phyloP scores from a whole-genome alignment of 2,113 vertebrate species.

The Equus quagga region DNA sequence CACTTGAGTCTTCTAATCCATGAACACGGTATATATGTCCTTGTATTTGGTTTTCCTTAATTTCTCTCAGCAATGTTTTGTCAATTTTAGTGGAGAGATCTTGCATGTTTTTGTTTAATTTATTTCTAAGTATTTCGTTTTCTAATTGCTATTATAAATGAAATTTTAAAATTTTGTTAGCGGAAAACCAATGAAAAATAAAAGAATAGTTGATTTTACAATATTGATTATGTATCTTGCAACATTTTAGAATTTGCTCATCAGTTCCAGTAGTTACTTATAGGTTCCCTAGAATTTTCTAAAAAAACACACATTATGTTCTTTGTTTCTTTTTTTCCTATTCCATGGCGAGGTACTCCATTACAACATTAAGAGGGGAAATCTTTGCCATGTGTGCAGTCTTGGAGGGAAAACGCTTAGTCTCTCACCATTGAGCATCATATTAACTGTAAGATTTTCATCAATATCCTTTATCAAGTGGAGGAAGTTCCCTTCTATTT shows the following conservation, averaged over 20 bases:
- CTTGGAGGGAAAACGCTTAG: neutral
- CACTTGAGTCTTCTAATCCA: neutral
- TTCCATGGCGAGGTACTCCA: neutral
- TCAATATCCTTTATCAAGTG: neutral
- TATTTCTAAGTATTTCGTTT: neutral
- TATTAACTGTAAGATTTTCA: neutral
- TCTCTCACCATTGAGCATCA: neutral
- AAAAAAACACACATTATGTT: neutral
- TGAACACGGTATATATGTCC: neutral
- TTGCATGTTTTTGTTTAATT: neutral
- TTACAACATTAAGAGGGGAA: neutral
- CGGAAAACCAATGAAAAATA: neutral
- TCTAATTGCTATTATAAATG: neutral
- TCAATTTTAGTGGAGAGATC: neutral
- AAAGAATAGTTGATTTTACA: neutral
- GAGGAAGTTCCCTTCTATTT: neutral
- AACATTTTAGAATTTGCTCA: neutral
- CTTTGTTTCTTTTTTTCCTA: neutral
- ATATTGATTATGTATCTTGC: neutral
- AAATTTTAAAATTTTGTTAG: neutral
- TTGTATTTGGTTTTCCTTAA: constrained; percentile 2
- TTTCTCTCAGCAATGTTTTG: neutral
- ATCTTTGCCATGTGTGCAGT: neutral
- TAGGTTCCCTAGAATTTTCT: neutral
- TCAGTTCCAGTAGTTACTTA: neutral